Evolutionary conservation across 2,113 vertebrate species (phyloP).

Genomic region (Trematomus loennbergii): DNA sequence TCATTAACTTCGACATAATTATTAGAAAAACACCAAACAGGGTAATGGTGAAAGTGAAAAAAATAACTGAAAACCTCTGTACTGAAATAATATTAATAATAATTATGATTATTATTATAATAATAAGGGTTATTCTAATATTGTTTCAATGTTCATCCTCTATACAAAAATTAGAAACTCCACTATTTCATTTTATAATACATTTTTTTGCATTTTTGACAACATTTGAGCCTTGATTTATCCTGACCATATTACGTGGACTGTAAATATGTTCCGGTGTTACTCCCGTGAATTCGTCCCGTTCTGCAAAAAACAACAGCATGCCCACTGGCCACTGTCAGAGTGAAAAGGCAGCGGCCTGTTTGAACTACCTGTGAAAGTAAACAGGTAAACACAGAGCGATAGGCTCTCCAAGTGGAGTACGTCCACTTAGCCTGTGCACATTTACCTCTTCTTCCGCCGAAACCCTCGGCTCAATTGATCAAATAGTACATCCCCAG

Average conservation of each 20-base stretch:
- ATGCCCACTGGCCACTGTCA: slow-evolving; percentile 49
- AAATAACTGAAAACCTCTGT: background rate
- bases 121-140: background rate
- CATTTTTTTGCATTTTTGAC: background rate
- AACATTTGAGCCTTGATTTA: background rate
- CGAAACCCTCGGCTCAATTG: slow-evolving; percentile 83
- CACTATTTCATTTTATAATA: background rate
- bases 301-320: slow-evolving; percentile 10
- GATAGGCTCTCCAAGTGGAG: slow-evolving; percentile 91
- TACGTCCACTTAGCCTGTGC: slow-evolving; percentile 87
- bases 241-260: slow-evolving; percentile 6
- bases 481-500: slow-evolving; percentile 84
- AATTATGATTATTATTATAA: slow-evolving; percentile 2
- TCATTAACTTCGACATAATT: background rate
- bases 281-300: slow-evolving; percentile 34
- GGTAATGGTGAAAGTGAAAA: background rate
- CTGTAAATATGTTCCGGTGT: slow-evolving; percentile 17
- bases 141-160: background rate
- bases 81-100: background rate
- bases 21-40: background rate
- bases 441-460: slow-evolving; percentile 86
- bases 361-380: slow-evolving; percentile 93
- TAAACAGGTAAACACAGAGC: slow-evolving; percentile 93
- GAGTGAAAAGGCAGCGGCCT: slow-evolving; percentile 72
- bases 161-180: background rate